Base-by-base conservation (phyloP, 1,140 invertebrate species). In the Lerema accius region DNA sequence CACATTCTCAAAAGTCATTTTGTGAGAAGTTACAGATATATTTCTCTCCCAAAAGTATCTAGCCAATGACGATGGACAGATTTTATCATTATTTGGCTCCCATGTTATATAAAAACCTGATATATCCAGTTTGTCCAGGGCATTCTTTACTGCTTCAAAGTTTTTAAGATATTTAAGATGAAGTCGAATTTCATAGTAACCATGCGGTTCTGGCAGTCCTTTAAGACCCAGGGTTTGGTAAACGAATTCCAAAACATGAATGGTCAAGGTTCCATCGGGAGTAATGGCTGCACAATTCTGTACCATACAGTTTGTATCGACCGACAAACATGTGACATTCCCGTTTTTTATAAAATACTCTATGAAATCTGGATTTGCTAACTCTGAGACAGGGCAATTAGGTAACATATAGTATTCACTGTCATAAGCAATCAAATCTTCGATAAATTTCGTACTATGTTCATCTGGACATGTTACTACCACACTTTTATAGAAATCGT, bases 31-130 rank as follows among this genome's bases (percentile, higher is more conserved):
- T 6, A 87, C 77, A 60, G 55, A 56, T 16, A 78, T 55, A 13
- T 74, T 63, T 62, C 61, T 81, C 11, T 86, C 71, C 63, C 65
- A 62, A 39, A 90, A 87, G 61, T 89, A 90, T 62, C 84, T 89
- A 14, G 85, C 85, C 39, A 90, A 75, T n/a, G 86, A 83, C 13
- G 84, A 89, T 43, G 85, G 85, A 53, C 87, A 89, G 9, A 89
- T 40, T 59, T 78, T 68, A 35, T 81, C 77, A 37, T 67, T 49
- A 39, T 79, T 35, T 3, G 87, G 86, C 26, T 85, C 80, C 87
- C 87, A 90, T 45, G 43, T 61, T 37, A 90, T 45, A 53, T 80
- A 63, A 46, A 85, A 86, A 62, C 86, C 69, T 35, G 83, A 84
- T 4, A 23, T n/a, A n/a, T 80, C 78, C 4, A 89, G 39, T 59